Evolutionary conservation across 2,797 vertebrate species (phyloP), one percentile per base, ranked within the genome.

Genomic region (Amblyraja radiata): DNA sequence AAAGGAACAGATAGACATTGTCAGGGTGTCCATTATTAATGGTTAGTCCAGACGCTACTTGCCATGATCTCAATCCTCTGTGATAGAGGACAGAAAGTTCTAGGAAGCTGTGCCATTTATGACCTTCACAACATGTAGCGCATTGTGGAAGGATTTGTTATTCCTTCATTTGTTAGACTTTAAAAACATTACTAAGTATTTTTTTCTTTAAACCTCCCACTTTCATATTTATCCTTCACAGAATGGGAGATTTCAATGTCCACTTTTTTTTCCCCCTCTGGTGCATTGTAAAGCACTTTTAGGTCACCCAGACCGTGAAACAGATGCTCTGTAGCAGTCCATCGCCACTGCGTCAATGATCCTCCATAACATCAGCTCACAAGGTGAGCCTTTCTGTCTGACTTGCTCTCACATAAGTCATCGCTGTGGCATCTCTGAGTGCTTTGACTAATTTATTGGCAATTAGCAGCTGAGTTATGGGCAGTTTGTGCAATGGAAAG

Each of bases 381-480:
- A 88, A 63, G 4, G 28, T 84, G 58, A 84, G 25, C 58, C 23
- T 63, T 61, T 16, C 83, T 58, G 6, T 36, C n/a, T 36, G 6
- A 58, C n/a, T 65, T 88, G n/a, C 84, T 65, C n/a, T 18, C 84
- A 68, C 28, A 32, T 88, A 88, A 88, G 6, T 88, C 58, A 88
- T 68, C 13, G 6, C 84, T 79, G 32, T 36, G 32, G 10, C 77
- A 36, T 79, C 77, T 16, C 32, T 88, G 84, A 88, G 84, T 8
- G 28, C 84, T 88, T 88, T 8, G n/a, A n/a, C 58, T 86, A 86
- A 65, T 65, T 88, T 88, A 32, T 88, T 65, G 84, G 61, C 84
- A 88, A 65, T 88, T 88, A 88, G 61, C 18, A 16, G n/a, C 28
- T 88, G 84, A 68, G 36, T 88, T 88, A 88, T 88, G 61, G 61